Percentiles rank a stretch among this genome's conserved stretches.
phyloP scores from a whole-genome alignment of 2,113 vertebrate genomes.

The Manacus vitellinus region DNA sequence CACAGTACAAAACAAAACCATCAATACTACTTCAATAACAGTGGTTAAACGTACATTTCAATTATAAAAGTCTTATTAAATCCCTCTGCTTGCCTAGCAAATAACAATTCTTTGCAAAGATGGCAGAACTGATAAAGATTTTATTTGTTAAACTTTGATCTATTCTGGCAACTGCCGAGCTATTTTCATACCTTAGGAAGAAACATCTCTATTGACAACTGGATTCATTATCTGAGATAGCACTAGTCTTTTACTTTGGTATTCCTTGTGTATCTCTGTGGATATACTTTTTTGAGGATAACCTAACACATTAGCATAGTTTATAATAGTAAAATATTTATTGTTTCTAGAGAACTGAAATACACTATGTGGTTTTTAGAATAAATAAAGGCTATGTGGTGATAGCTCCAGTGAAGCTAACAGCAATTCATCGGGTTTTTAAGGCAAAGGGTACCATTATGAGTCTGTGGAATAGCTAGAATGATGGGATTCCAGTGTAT shows the following conservation, averaged over 20 bases:
- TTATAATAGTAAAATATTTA: not conserved
- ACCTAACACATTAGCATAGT: not conserved
- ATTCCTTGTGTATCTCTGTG: not conserved
- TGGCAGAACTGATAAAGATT: not conserved
- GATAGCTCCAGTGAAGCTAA: not conserved
- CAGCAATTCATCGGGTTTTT: not conserved
- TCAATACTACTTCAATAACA: not conserved
- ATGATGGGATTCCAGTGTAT: not conserved
- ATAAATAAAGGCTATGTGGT: not conserved
- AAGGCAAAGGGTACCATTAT: not conserved
- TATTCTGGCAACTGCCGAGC: not conserved
- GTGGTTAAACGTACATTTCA: not conserved
- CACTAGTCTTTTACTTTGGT: not conserved
- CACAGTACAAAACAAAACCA: not conserved
- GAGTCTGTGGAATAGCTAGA: not conserved
- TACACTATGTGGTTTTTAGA: not conserved
- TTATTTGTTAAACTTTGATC: conserved; percentile 3
- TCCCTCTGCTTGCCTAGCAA: not conserved
- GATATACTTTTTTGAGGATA: not conserved
- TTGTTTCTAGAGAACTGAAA: conserved; percentile 5
- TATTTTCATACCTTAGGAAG: not conserved
- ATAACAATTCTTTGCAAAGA: not conserved
- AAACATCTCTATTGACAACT: not conserved
- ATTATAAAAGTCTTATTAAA: not conserved
- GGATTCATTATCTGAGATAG: not conserved